phyloP scores from a whole-genome alignment of 2,888 invertebrate genomes.

The Allolobophora icterica region DNA sequence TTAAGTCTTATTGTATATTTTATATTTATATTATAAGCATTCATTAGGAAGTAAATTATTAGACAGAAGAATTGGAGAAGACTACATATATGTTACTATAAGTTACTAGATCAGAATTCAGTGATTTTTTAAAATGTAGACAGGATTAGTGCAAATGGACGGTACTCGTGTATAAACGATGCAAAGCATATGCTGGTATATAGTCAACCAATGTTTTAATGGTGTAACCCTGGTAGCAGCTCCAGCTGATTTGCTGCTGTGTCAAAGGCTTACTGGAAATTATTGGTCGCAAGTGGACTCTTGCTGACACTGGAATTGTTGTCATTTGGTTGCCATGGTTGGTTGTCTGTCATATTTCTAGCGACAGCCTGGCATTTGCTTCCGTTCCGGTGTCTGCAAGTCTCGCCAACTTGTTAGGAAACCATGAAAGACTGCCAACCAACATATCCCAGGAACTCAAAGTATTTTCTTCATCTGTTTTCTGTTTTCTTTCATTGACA shows the following conservation, averaged over 20 bases:
- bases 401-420: conserved; percentile 84
- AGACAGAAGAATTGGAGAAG: neutral
- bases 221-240: neutral
- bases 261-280: neutral
- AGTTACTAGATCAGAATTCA: neutral
- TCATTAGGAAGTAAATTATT: neutral
- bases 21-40: no score
- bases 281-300: neutral
- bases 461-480: conserved; percentile 49
- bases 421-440: conserved; percentile 59
- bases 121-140: neutral
- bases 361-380: conserved; percentile 87
- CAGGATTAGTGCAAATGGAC: neutral
- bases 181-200: neutral
- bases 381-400: conserved; percentile 88
- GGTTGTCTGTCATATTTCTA: conserved; percentile 34
- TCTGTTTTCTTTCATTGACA: neutral
- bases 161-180: neutral
- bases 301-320: neutral
- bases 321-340: neutral
- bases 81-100: no score
- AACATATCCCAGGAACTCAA: conserved; percentile 57
- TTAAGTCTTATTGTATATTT: no score
- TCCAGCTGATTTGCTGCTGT: neutral
- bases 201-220: neutral